Conservation (phyloP, 2,888 invertebrate genomes). For the Eubasilissa splendida region DNA sequence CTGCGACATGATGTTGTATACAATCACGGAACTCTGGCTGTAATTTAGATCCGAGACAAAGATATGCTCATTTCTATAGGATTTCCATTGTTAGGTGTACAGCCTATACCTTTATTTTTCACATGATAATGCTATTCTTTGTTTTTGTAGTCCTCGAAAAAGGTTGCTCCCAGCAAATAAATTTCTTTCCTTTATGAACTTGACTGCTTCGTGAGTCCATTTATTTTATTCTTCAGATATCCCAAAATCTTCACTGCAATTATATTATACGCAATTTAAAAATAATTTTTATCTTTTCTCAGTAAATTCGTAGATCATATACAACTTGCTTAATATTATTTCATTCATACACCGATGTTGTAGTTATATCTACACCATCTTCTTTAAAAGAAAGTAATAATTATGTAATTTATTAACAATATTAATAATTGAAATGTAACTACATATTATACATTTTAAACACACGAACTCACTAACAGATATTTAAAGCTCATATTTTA, state of each 20-base stretch:
- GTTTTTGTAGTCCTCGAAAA: slow-evolving; percentile 19
- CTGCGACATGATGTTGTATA: slow-evolving; percentile 26
- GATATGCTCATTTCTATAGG: slow-evolving; percentile 37
- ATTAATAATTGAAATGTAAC: too few species aligned
- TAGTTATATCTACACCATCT: too few species aligned
- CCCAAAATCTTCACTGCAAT: neutral
- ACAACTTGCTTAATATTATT: too few species aligned
- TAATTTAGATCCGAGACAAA: slow-evolving; percentile 39
- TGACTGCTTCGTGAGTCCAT: slow-evolving; percentile 7
- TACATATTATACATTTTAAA: too few species aligned
- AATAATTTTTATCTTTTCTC: too few species aligned
- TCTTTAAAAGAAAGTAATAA: too few species aligned
- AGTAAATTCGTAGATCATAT: too few species aligned
- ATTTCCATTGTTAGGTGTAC: slow-evolving; percentile 27
- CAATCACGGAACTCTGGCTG: slow-evolving; percentile 24
- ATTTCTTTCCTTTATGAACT: slow-evolving; percentile 33
- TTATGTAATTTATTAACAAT: too few species aligned
- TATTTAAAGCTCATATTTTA: too few species aligned
- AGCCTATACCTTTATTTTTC: slow-evolving; percentile 33
- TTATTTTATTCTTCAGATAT: slow-evolving; percentile 20
- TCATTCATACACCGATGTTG: too few species aligned
- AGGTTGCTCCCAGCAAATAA: slow-evolving; percentile 21
- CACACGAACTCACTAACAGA: too few species aligned
- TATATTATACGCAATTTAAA: too few species aligned
- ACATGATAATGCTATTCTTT: slow-evolving; percentile 28